phyloP scores from a whole-genome alignment of 2,113 vertebrate species.

The Apaloderma vittatum region DNA sequence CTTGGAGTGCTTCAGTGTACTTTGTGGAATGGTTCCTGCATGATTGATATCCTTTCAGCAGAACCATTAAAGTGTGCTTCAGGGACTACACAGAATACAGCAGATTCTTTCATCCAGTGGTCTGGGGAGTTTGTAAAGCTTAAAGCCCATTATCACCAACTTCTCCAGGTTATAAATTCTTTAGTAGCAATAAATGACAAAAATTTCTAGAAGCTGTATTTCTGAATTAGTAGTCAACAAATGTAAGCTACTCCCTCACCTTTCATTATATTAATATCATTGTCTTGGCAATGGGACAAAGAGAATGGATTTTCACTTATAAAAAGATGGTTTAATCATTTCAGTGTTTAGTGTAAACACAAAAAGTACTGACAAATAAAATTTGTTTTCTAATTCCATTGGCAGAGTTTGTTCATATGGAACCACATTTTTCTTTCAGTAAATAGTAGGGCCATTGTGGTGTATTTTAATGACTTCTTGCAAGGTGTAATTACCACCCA shows the following conservation, averaged over 20 bases:
- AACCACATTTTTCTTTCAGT: not conserved
- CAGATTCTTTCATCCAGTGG: conserved; percentile 52
- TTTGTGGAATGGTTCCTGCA: not conserved
- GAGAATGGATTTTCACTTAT: not conserved
- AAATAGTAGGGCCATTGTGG: not conserved
- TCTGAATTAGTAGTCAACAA: conserved; percentile 38
- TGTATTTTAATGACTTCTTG: not conserved
- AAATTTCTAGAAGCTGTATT: conserved; percentile 38
- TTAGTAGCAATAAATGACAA: conserved; percentile 47
- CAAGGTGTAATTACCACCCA: not conserved
- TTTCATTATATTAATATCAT: conserved; percentile 1
- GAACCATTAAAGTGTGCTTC: conserved; percentile 61
- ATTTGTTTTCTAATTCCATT: conserved; percentile 1
- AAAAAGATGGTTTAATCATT: not conserved
- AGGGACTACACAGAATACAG: conserved; percentile 42
- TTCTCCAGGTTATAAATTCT: conserved; percentile 61
- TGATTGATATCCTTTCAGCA: conserved; percentile 59
- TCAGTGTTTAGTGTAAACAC: not conserved
- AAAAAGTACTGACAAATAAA: not conserved
- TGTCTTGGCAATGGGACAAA: not conserved
- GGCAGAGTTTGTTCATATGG: not conserved
- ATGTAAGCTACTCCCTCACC: not conserved
- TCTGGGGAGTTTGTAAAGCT: conserved; percentile 38
- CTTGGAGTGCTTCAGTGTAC: not conserved
- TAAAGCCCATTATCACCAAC: conserved; percentile 40